phyloP scores from a whole-genome alignment of 2,113 vertebrate species.

The Tiliqua scincoides region DNA sequence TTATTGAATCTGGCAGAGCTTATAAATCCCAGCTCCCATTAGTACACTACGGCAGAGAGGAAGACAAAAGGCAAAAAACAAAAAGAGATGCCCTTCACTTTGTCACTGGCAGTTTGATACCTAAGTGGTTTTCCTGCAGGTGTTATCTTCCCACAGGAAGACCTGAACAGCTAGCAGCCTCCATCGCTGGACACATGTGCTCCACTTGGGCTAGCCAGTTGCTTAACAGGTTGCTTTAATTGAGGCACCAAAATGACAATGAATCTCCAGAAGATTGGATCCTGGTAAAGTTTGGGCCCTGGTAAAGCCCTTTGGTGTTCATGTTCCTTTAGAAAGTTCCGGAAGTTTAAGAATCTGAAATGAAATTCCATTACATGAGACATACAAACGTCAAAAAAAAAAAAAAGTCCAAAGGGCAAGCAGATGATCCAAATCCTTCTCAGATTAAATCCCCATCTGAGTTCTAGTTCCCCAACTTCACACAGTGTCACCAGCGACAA shows the following conservation, averaged over 20 bases:
- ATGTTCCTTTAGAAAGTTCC: background rate
- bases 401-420: background rate
- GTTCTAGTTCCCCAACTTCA: no score
- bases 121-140: slow-evolving; percentile 44
- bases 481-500: no score
- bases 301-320: background rate
- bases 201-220: background rate
- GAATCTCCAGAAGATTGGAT: background rate
- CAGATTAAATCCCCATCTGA: no score
- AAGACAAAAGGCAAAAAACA: background rate
- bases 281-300: background rate
- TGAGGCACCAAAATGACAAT: background rate
- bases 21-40: slow-evolving; percentile 64
- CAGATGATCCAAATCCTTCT: background rate
- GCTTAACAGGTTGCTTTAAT: background rate
- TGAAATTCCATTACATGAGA: background rate
- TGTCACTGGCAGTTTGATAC: slow-evolving; percentile 52
- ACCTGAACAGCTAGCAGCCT: background rate
- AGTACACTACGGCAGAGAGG: slow-evolving; percentile 36
- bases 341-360: background rate
- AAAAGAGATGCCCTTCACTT: slow-evolving; percentile 42
- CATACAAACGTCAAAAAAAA: background rate
- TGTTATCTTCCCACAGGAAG: background rate
- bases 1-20: slow-evolving; percentile 66
- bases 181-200: background rate